phyloP scores from a whole-genome alignment of 2,797 vertebrate species.

The Carcharodon carcharias region DNA sequence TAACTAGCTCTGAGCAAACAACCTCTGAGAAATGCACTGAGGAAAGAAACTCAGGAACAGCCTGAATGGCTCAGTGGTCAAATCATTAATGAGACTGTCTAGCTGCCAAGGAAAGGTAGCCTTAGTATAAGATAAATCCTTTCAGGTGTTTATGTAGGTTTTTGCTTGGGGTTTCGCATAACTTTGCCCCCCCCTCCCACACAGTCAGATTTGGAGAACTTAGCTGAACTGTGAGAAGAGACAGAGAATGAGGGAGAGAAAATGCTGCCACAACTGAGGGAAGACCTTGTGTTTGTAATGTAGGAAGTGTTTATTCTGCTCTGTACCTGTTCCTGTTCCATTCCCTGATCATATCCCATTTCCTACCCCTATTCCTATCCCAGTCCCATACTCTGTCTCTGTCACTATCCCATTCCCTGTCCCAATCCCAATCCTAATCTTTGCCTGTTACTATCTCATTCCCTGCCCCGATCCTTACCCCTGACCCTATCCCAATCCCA shows the following conservation, averaged over 20 bases:
- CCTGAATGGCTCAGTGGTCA: not conserved
- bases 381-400: not conserved
- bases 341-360: not conserved
- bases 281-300: not conserved
- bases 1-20: slow-evolving; percentile 34
- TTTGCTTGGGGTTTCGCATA: slow-evolving; percentile 7
- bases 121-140: not conserved
- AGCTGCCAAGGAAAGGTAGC: slow-evolving; percentile 9
- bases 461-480: not conserved
- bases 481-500: not conserved
- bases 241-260: not conserved
- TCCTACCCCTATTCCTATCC: not conserved
- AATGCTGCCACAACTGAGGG: not conserved
- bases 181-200: not conserved
- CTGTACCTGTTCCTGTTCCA: not conserved
- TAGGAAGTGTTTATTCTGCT: not conserved
- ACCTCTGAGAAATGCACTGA: not conserved
- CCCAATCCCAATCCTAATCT: too few species aligned
- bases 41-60: not conserved
- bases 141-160: not conserved
- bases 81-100: not conserved
- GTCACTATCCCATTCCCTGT: not conserved
- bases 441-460: too few species aligned
- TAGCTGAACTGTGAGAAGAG: not conserved
- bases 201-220: not conserved